Evolutionary conservation across 2,113 vertebrate genomes (phyloP), one percentile per base, ranked within the genome.

Genomic region (Noctilio leporinus): DNA sequence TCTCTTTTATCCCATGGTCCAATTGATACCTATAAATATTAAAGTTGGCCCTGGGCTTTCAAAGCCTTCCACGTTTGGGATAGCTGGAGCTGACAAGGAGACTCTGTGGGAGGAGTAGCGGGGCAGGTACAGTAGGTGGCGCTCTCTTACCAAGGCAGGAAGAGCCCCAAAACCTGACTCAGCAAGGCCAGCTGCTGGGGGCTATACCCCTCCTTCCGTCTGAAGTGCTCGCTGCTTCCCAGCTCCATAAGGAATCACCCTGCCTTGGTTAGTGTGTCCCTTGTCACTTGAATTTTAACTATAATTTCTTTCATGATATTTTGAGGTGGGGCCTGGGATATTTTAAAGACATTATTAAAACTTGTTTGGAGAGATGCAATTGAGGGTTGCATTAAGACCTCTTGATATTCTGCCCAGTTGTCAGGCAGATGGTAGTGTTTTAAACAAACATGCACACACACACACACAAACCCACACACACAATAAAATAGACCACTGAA

Each of bases 101-200:
- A 38, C 55, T 12, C 33, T 40, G 40, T 62, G 47, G 22, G 53
- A 51, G 53, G 4, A 65, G 35, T 11, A 19, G 22, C 16, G 26
- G 75, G 76, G 53, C 53, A 86, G 30, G 7, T 30, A 16, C 96
- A 43, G 83, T 59, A 97, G 95, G 83, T 91, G 96, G 96, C 81
- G 65, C 95, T 84, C 91, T 96, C 40, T 53, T 47, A 53, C 80
- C 89, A 81, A 91, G 65, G 15, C 84, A 89, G 85, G 43, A 62
- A 38, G n/a, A 57, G 75, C 53, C 70, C 12, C 55, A 24, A n/a
- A 33, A 45, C 38, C 28, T 47, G 45, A 20, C 7, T 0, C 28
- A 7, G 47, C 3, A n/a, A 70, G 72, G 69, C 62, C 69, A 5
- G 67, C 53, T n/a, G n/a, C 35, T 4, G 26, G 2, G 2, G 3